These are phyloP conservation scores for Thamnaconus septentrionalis DNA, from an alignment of 2,113 vertebrate genomes.

Conservation along the genomic window DNA sequence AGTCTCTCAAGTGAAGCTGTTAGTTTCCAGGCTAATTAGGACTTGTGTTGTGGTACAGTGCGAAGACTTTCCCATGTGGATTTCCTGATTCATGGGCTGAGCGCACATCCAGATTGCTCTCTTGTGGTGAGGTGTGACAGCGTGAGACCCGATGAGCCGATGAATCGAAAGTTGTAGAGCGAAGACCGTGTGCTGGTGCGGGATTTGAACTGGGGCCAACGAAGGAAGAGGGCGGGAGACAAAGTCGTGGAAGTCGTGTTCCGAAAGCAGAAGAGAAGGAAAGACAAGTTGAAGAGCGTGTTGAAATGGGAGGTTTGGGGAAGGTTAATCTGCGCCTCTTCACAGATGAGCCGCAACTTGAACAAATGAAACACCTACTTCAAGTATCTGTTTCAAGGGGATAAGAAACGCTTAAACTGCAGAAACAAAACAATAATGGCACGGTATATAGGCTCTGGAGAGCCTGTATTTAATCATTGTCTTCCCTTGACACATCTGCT, in stretches of 20 bases:
- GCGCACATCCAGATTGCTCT: slow-evolving; percentile 52
- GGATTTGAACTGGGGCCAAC: slow-evolving; percentile 12
- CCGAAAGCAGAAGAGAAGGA: too few relatives aligned
- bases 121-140: slow-evolving; percentile 62
- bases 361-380: slow-evolving; percentile 38
- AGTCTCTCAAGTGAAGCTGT: slow-evolving; percentile 33
- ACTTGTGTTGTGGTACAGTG: slow-evolving; percentile 50
- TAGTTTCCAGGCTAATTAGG: slow-evolving; percentile 65
- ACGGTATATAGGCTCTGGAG: too few relatives aligned
- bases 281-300: too few relatives aligned
- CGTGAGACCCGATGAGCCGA: slow-evolving; percentile 41
- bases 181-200: slow-evolving; percentile 18
- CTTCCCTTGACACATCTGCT: background rate
- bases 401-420: background rate
- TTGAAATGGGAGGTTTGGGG: slow-evolving; percentile 9
- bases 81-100: slow-evolving; percentile 33
- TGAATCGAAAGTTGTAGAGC: slow-evolving; percentile 5
- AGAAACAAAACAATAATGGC: slow-evolving; percentile 25
- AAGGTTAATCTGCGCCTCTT: slow-evolving; percentile 56
- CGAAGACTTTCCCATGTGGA: slow-evolving; percentile 58
- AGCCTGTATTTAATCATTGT: background rate
- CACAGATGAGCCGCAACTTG: slow-evolving; percentile 18
- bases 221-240: background rate
- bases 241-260: too few relatives aligned
- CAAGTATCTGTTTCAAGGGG: slow-evolving; percentile 18